Evolutionary conservation across 2,888 invertebrate genomes (phyloP), one percentile per base, ranked within the genome.

Genomic region (Busseola fusca): DNA sequence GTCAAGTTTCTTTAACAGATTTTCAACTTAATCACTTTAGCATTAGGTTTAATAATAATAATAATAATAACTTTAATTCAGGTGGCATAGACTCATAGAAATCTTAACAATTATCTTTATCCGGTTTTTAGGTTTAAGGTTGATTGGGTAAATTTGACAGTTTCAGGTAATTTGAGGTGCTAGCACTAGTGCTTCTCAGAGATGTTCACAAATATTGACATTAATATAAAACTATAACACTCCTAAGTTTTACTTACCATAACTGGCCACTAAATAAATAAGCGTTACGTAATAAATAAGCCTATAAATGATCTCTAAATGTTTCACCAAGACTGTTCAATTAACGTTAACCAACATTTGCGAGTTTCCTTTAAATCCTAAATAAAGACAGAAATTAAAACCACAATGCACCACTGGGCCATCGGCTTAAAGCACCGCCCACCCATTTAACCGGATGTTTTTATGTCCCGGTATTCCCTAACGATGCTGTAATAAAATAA

Each of bases 401-500:
- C 77, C 77, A 70, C 70, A 73, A 74, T 69, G 64, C 56, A 69
- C 30, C 48, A 27, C 27, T n/a, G 60, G 54, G 27, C 65, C 58
- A 76, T 68, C 21, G 57, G 67, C 57, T 63, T 30, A 18, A 69
- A 81, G 56, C n/a, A 60, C 69, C 62, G 52, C 64, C 64, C 50
- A 63, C 65, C 37, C 59, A 74, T 71, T 73, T 64, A 56, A 40
- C 34, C 56, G 30, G 25, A 68, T 74, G 64, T 81, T 77, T 82
- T 82, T 82, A 83, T 64, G 64, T 45, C 56, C 57, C 18, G 12
- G 59, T 60, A 68, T 72, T 62, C 68, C 65, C 60, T 78, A 78
- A 83, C 69, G 71, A 84, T 25, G 63, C 65, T 64, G 72, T 74
- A 72, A 78, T 83, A 81, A 82, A 73, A 78, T 78, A 69, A 74